Conservation (phyloP, 1,140 invertebrate species). For the Euura saliciscinereae region DNA sequence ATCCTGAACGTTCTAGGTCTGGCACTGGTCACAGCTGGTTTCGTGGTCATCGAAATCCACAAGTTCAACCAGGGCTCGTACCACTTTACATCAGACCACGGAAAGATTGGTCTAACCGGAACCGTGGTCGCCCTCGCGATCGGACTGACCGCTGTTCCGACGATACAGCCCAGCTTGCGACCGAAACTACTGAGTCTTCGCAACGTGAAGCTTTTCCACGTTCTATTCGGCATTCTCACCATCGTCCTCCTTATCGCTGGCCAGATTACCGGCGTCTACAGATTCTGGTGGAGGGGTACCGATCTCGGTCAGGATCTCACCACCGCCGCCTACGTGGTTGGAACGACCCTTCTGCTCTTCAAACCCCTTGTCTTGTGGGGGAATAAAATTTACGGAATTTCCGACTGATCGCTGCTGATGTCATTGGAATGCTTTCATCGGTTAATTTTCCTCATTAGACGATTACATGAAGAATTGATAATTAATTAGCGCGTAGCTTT, state of each 20-base stretch:
- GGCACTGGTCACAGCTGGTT: slow-evolving; percentile 37
- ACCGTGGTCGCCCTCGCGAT: slow-evolving; percentile 38
- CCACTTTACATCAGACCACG: slow-evolving; percentile 47
- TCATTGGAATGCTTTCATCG: too few relatives aligned
- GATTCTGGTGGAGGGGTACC: slow-evolving; percentile 37
- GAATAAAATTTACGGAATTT: too few relatives aligned
- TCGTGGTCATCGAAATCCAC: slow-evolving; percentile 48
- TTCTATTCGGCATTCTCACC: slow-evolving; percentile 42
- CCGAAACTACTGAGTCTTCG: slow-evolving; percentile 37
- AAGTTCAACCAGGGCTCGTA: slow-evolving; percentile 32
- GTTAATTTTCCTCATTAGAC: too few relatives aligned
- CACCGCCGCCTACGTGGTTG: slow-evolving; percentile 45
- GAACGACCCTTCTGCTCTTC: slow-evolving; percentile 41
- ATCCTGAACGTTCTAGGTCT: slow-evolving; percentile 45
- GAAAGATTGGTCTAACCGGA: slow-evolving; percentile 41
- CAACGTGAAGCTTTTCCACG: slow-evolving; percentile 46
- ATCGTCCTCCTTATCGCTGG: slow-evolving; percentile 44
- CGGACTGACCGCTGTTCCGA: slow-evolving; percentile 38
- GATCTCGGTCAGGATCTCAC: slow-evolving; percentile 37
- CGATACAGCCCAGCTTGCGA: background rate
- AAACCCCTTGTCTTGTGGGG: slow-evolving; percentile 24
- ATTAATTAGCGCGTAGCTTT: too few relatives aligned
- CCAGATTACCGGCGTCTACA: slow-evolving; percentile 50
- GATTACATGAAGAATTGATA: too few relatives aligned
- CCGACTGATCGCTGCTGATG: too few relatives aligned